Percentiles rank a stretch among this genome's conserved stretches.
Conservation (phyloP, 53 echinoderm and acorn worm species). For the Paracentrotus lividus region DNA sequence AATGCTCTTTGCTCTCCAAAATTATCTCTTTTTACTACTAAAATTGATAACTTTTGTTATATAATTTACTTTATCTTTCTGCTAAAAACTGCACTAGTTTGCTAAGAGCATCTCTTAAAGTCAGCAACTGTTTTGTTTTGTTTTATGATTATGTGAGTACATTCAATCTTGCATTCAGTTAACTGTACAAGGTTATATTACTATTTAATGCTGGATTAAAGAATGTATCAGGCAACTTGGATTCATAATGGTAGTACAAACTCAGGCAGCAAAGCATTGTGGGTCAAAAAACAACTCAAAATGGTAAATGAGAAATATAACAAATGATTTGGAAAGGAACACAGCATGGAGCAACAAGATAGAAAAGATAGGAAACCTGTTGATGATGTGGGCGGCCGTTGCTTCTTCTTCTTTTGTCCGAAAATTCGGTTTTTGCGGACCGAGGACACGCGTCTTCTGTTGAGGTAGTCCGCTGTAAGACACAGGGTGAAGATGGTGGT, state of each 20-base stretch:
- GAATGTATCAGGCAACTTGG: neutral
- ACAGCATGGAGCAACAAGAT: constrained; percentile 58
- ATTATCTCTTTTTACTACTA: neutral
- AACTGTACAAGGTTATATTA: neutral
- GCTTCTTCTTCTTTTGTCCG: constrained; percentile 69
- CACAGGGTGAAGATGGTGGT: constrained; percentile 34
- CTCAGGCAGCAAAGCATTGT: constrained; percentile 52
- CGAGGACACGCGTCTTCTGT: constrained; percentile 65
- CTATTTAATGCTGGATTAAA: neutral
- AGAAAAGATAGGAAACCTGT: constrained; percentile 63
- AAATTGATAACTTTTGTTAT: neutral
- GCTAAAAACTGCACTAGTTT: neutral
- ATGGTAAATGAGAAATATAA: constrained; percentile 38
- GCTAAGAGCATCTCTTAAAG: neutral
- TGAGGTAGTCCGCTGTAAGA: constrained; percentile 80
- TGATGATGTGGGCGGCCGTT: constrained; percentile 45
- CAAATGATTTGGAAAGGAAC: constrained; percentile 21
- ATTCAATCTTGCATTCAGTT: neutral
- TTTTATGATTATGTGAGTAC: neutral
- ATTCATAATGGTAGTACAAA: neutral
- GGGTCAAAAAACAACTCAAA: constrained; percentile 11
- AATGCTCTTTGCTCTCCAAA: neutral
- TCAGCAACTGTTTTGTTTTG: neutral
- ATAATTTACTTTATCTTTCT: neutral
- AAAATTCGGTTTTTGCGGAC: constrained; percentile 61